phyloP scores from a whole-genome alignment of 2,113 vertebrate species.

The Rhagologus leucostigma region DNA sequence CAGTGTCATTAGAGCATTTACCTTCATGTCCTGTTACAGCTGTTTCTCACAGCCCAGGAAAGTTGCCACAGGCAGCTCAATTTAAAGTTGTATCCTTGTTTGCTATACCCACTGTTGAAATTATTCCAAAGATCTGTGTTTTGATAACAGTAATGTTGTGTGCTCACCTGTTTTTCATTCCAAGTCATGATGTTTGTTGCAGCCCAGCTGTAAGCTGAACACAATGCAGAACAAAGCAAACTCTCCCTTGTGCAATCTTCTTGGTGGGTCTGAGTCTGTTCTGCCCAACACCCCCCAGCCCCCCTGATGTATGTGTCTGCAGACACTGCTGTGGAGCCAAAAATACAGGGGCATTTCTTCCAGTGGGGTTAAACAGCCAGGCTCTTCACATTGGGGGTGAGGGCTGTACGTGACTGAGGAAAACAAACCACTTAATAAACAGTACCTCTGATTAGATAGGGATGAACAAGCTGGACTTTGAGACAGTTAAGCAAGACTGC shows the following conservation, averaged over 20 bases:
- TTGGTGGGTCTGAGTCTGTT: neutral
- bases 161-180: neutral
- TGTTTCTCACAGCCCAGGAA: neutral
- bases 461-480: slow-evolving; percentile 70
- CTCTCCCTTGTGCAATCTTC: neutral
- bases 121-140: neutral
- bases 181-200: neutral
- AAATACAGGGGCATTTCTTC: neutral
- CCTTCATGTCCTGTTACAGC: neutral
- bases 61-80: neutral
- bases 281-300: neutral
- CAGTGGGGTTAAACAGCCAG: neutral
- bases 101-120: neutral
- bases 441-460: slow-evolving; percentile 70
- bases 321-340: neutral
- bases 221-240: neutral
- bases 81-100: neutral
- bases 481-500: slow-evolving; percentile 65
- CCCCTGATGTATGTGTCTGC: neutral
- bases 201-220: neutral
- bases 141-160: neutral
- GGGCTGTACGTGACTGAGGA: neutral
- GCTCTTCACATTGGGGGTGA: neutral
- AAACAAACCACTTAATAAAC: slow-evolving; percentile 54
- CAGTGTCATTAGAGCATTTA: neutral